These are phyloP conservation scores for Sciaenops ocellatus DNA, from an alignment of 2,797 vertebrate genomes.

Conservation along the genomic window DNA sequence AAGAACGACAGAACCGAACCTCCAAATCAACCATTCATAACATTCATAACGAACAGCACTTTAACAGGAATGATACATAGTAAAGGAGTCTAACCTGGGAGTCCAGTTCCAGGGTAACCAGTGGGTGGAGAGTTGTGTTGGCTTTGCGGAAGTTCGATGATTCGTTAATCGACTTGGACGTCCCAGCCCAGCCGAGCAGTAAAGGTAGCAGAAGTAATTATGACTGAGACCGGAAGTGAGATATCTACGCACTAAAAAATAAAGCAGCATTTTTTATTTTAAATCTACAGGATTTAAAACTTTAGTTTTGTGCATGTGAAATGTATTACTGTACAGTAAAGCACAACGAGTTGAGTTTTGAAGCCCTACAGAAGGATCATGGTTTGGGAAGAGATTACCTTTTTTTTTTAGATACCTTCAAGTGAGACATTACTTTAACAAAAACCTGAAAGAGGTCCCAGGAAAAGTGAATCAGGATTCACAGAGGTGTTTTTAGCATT, in stretches of 20 bases:
- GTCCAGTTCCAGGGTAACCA: accelerated
- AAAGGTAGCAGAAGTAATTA: not conserved
- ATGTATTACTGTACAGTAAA: no score
- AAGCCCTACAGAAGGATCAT: not conserved
- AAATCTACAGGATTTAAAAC: no score
- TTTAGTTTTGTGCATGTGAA: no score
- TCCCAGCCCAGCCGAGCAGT: no score
- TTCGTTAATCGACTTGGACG: not conserved
- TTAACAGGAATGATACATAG: no score
- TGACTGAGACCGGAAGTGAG: not conserved
- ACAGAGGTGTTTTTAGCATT: slow-evolving; percentile 4
- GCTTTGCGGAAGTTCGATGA: not conserved
- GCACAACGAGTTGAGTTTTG: not conserved
- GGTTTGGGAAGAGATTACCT: not conserved
- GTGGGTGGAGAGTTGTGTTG: not conserved
- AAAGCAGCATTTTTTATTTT: not conserved
- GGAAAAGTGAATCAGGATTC: not conserved
- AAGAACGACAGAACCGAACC: no score
- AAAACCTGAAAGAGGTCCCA: not conserved
- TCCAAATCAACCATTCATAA: no score
- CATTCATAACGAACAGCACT: not conserved
- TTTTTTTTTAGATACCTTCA: not conserved
- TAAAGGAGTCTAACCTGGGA: not conserved
- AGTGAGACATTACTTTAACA: slow-evolving; percentile 9
- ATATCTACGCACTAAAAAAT: not conserved